These are phyloP conservation scores for Ctenopoma kingsleyae DNA, from an alignment of 2,797 vertebrate genomes.

Conservation along the genomic window DNA sequence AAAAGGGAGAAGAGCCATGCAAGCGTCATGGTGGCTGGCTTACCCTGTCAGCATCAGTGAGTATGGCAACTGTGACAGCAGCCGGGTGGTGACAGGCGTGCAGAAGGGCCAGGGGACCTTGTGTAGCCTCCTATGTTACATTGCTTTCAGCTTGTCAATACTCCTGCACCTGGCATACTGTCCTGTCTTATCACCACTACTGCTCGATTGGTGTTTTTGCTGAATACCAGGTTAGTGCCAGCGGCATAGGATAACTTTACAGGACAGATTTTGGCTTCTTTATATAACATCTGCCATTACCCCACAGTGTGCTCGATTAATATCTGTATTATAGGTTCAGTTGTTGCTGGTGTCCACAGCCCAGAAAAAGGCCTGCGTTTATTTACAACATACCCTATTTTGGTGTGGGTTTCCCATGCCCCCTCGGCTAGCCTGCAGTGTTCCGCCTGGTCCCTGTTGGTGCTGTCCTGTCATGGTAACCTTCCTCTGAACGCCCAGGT, in stretches of 20 bases:
- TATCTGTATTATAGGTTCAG: constrained; percentile 29
- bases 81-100: constrained; percentile 79
- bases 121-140: constrained; percentile 78
- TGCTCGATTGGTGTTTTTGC: constrained; percentile 64
- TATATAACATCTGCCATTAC: constrained; percentile 34
- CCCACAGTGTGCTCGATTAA: constrained; percentile 29
- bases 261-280: constrained; percentile 50
- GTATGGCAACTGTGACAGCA: constrained; percentile 71
- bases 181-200: constrained; percentile 74
- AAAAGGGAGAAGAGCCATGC: constrained; percentile 68
- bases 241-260: constrained; percentile 52
- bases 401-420: constrained; percentile 83
- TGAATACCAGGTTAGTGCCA: constrained; percentile 55
- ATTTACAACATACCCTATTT: constrained; percentile 80
- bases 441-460: constrained; percentile 75
- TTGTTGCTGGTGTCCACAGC: constrained; percentile 14
- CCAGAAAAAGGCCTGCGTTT: not conserved
- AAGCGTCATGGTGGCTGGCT: constrained; percentile 76
- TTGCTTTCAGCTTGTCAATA: constrained; percentile 72
- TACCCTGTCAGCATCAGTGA: constrained; percentile 74
- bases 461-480: constrained; percentile 87
- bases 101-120: constrained; percentile 79
- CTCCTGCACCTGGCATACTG: constrained; percentile 80
- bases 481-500: constrained; percentile 89
- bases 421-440: constrained; percentile 80